phyloP scores from a whole-genome alignment of 2,888 invertebrate species.

The Phania funesta region DNA sequence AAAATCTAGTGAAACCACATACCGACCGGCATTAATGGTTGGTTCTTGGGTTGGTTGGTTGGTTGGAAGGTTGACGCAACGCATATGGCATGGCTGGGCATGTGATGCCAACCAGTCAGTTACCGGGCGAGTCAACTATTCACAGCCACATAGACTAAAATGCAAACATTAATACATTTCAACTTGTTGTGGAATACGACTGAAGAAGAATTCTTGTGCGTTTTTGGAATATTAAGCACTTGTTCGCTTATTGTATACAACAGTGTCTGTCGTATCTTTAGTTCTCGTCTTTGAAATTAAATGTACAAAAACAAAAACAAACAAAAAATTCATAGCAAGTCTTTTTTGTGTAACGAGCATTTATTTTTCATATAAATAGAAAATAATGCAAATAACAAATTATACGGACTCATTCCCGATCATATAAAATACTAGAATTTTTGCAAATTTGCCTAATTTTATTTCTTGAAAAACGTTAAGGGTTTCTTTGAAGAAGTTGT shows the following conservation, averaged over 20 bases:
- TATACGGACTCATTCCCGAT: neutral
- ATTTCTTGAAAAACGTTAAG: no score
- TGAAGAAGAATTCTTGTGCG: slow-evolving; percentile 36
- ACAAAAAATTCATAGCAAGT: neutral
- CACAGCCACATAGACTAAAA: slow-evolving; percentile 16
- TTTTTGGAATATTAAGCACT: slow-evolving; percentile 58
- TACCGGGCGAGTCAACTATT: neutral
- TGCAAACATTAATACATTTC: slow-evolving; percentile 20
- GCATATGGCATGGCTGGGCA: slow-evolving; percentile 25
- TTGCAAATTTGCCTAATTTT: no score
- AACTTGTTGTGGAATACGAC: slow-evolving; percentile 35
- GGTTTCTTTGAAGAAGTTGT: no score
- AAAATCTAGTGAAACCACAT: slow-evolving; percentile 4
- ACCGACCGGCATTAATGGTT: slow-evolving; percentile 1
- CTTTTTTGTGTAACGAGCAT: neutral
- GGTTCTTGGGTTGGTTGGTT: neutral
- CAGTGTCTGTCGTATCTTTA: slow-evolving; percentile 19
- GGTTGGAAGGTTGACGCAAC: slow-evolving; percentile 34
- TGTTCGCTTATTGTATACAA: slow-evolving; percentile 28
- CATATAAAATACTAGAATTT: neutral
- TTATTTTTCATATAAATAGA: neutral
- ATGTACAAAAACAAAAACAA: neutral
- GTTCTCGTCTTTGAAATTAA: slow-evolving; percentile 7
- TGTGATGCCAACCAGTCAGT: slow-evolving; percentile 37
- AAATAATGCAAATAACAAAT: neutral